These are phyloP conservation scores for Phortica variegata DNA, from an alignment of 1,140 invertebrate species.

Conservation along the genomic window DNA sequence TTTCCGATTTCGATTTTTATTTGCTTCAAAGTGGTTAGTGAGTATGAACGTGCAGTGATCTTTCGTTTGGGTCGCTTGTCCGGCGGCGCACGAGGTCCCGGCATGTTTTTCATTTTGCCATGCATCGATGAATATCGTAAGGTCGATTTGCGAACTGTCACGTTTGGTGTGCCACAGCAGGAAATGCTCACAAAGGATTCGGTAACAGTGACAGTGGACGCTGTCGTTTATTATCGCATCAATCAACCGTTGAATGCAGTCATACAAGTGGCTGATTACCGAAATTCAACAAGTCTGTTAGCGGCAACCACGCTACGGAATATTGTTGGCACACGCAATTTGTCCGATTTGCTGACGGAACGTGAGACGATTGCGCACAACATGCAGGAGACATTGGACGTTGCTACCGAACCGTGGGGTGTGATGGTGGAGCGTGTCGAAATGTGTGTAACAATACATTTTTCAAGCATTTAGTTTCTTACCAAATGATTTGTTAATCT, in stretches of 20 bases:
- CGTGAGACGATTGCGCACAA: constrained; percentile 75
- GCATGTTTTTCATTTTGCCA: constrained; percentile 85
- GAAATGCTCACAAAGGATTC: constrained; percentile 87
- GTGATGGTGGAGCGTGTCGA: constrained; percentile 95
- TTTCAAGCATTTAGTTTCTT: background rate
- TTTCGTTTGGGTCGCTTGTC: constrained; percentile 79
- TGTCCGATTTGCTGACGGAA: constrained; percentile 70
- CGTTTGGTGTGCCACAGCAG: constrained; percentile 63
- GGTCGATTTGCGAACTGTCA: constrained; percentile 77
- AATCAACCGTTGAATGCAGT: constrained; percentile 77
- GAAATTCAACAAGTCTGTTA: constrained; percentile 77
- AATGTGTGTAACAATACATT: constrained; percentile 69
- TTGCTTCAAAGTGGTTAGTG: constrained; percentile 71
- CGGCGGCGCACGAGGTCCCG: constrained; percentile 65
- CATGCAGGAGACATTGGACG: constrained; percentile 57
- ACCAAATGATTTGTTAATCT: background rate
- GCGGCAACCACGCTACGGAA: constrained; percentile 86
- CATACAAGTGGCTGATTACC: constrained; percentile 74
- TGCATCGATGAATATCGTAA: constrained; percentile 88
- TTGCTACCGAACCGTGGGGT: constrained; percentile 97
- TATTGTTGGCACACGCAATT: constrained; percentile 88
- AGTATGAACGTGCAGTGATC: constrained; percentile 87
- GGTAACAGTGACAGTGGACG: constrained; percentile 89
- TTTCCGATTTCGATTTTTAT: constrained; percentile 81
- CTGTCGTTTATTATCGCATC: constrained; percentile 87